These are phyloP conservation scores for Phymorhynchus buccinoides DNA, from an alignment of 1,140 invertebrate species.

Conservation along the genomic window DNA sequence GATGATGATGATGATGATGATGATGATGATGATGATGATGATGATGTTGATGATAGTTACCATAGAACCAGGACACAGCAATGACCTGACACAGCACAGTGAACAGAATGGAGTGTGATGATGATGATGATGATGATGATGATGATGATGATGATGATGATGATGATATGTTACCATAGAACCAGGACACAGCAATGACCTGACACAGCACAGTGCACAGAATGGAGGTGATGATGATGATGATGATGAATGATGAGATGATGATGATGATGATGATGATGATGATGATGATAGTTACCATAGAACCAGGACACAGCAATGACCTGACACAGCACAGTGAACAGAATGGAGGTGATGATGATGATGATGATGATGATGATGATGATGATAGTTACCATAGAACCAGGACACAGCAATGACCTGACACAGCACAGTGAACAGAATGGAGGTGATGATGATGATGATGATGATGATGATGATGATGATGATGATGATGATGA, in stretches of 20 bases:
- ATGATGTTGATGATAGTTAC: no score
- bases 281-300: slow-evolving; percentile 74
- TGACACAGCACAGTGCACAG: slow-evolving; percentile 74
- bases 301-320: slow-evolving; percentile 75
- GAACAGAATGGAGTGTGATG: slow-evolving; percentile 74
- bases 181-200: slow-evolving; percentile 74
- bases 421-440: slow-evolving; percentile 74
- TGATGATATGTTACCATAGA: slow-evolving; percentile 76
- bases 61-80: slow-evolving; percentile 75
- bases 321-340: slow-evolving; percentile 74
- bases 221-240: slow-evolving; percentile 75
- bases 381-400: slow-evolving; percentile 74
- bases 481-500: no score
- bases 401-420: slow-evolving; percentile 75
- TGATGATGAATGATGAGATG: no score
- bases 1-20: slow-evolving; percentile 75
- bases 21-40: no score
- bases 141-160: no score
- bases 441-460: slow-evolving; percentile 74
- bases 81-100: slow-evolving; percentile 74
- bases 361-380: no score
- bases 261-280: no score
- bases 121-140: no score
- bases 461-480: slow-evolving; percentile 75
- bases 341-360: slow-evolving; percentile 74